Percentiles rank a stretch among this genome's conserved stretches.
Conservation (phyloP, 2,797 vertebrate genomes). For the Mus minutoides region DNA sequence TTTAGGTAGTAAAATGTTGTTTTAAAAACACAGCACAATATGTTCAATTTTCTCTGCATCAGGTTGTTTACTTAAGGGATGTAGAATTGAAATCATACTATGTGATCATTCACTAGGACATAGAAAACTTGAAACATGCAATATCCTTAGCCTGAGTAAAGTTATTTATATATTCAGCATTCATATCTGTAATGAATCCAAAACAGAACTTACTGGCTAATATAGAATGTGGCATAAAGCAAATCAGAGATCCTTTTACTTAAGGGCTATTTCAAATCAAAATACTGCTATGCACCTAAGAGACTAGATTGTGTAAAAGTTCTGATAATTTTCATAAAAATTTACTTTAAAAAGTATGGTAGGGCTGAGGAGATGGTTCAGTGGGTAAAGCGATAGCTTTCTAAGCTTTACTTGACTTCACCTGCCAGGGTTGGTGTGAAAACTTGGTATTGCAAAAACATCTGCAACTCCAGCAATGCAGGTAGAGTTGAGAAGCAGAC, state of each 20-base stretch:
- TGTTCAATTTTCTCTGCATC: slow-evolving; percentile 18
- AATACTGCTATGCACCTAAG: neutral
- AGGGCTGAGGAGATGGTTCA: neutral
- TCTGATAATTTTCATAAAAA: slow-evolving; percentile 14
- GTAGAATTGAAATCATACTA: neutral
- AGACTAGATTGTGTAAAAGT: neutral
- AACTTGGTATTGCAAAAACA: neutral
- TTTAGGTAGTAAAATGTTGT: slow-evolving; percentile 38
- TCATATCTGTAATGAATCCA: neutral
- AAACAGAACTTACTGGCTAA: slow-evolving; percentile 3
- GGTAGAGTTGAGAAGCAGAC: neutral
- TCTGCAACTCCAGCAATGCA: neutral
- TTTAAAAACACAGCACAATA: neutral
- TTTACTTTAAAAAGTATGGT: neutral
- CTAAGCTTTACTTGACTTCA: neutral
- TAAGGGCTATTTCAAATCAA: neutral
- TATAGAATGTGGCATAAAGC: neutral
- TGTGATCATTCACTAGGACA: neutral
- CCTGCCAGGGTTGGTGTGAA: neutral
- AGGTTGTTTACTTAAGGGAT: slow-evolving; percentile 24
- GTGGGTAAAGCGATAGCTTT: neutral
- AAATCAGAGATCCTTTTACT: neutral
- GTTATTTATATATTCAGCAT: slow-evolving; percentile 43
- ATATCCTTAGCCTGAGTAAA: neutral
- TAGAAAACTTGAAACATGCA: slow-evolving; percentile 19